Percentiles rank a stretch among this genome's conserved stretches.
Evolutionary conservation across 2,113 vertebrate species (phyloP).

Genomic region (Tapirus terrestris): DNA sequence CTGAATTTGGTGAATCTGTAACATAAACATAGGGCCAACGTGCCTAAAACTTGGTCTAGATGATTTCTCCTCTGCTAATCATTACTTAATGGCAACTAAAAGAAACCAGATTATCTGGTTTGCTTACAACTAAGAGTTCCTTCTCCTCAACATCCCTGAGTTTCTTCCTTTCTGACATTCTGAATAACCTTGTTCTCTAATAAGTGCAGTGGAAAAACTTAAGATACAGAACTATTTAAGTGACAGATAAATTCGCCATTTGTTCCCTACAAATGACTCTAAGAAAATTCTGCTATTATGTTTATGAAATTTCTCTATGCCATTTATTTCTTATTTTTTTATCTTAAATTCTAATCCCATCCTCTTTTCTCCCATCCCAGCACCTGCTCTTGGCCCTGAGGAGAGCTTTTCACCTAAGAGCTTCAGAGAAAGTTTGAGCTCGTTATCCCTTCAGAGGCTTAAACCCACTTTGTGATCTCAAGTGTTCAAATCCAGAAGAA

Average conservation of each 20-base stretch:
- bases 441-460: not conserved
- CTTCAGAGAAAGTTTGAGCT: not conserved
- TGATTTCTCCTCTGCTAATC: too few relatives aligned
- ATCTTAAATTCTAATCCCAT: not conserved
- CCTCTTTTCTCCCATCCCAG: not conserved
- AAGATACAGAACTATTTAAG: not conserved
- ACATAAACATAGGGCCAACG: rapidly evolving
- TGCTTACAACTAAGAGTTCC: not conserved
- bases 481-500: not conserved
- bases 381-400: not conserved
- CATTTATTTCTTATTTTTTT: not conserved
- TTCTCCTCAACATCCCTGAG: not conserved
- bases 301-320: not conserved
- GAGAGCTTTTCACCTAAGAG: not conserved
- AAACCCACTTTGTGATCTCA: not conserved
- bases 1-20: too few relatives aligned
- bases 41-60: not conserved
- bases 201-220: not conserved
- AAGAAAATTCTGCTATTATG: not conserved
- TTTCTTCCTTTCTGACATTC: not conserved
- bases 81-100: too few relatives aligned
- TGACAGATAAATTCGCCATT: not conserved
- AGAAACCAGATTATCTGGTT: not conserved
- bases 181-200: not conserved
- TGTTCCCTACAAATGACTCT: not conserved